Percentiles rank a stretch among this genome's conserved stretches.
These are phyloP conservation scores for Actenoides lindsayi DNA, from an alignment of 2,113 vertebrate species.

Conservation along the genomic window DNA sequence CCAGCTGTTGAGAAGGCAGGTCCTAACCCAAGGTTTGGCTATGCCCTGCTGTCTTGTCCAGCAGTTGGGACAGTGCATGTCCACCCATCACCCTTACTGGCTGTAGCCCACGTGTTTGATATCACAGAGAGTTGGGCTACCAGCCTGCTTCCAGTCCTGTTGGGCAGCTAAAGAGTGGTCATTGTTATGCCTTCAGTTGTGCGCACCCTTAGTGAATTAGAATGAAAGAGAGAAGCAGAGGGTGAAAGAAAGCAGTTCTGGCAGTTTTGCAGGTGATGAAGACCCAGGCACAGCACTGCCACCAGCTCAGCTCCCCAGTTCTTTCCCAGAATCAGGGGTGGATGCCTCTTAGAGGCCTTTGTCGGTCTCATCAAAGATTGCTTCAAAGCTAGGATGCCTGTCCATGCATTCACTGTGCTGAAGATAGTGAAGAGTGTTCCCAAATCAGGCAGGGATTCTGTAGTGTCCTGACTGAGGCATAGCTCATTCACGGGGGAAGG, in stretches of 20 bases:
- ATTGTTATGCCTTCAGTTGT: background rate
- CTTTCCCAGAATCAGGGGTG: background rate
- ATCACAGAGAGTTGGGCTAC: background rate
- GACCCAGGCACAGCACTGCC: background rate
- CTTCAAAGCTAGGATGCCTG: background rate
- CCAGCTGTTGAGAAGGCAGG: background rate
- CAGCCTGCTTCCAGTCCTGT: background rate
- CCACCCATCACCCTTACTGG: background rate
- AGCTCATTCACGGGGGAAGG: background rate
- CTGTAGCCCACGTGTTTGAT: fast-evolving
- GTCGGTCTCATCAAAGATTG: fast-evolving
- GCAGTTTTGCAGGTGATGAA: background rate
- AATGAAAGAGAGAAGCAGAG: background rate
- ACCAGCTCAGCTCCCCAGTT: background rate
- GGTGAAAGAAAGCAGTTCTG: background rate
- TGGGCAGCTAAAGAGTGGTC: background rate
- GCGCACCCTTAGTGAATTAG: background rate
- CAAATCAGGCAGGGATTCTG: background rate
- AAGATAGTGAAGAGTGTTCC: background rate
- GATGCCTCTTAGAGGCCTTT: background rate
- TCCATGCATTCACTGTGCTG: background rate
- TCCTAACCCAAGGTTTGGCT: background rate
- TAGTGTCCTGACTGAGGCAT: background rate
- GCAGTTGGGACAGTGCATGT: fast-evolving
- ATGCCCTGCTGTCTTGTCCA: background rate